Evolutionary conservation across 2,113 vertebrate genomes (phyloP).

Genomic region (Anhinga rufa): DNA sequence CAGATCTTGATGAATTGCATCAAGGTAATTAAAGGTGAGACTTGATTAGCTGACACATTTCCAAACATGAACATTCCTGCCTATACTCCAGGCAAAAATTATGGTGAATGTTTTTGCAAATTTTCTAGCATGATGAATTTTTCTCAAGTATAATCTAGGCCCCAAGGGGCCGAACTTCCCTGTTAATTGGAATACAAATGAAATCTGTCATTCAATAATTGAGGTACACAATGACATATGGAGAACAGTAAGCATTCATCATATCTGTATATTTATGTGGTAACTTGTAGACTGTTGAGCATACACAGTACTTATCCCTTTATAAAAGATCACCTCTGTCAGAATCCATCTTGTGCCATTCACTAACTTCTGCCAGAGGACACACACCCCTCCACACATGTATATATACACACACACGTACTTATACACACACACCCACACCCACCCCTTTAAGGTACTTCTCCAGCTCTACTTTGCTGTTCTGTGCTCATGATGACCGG

Average conservation of each 20-base stretch:
- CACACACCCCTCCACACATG: not conserved
- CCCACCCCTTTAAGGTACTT: not conserved
- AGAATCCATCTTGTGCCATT: not conserved
- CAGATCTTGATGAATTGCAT: constrained; percentile 37
- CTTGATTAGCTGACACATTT: constrained; percentile 39
- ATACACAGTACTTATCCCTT: not conserved
- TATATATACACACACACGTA: rapidly evolving
- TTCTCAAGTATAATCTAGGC: constrained; percentile 14
- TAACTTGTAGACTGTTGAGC: not conserved
- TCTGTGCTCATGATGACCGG: not conserved
- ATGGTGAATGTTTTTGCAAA: constrained; percentile 14
- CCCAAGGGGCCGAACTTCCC: constrained; percentile 3
- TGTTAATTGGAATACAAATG: constrained; percentile 38
- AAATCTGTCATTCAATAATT: constrained; percentile 38
- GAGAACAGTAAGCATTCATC: not conserved
- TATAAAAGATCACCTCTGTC: not conserved
- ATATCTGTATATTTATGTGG: not conserved
- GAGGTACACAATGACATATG: not conserved
- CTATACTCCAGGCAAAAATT: constrained; percentile 34
- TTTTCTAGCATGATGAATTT: constrained; percentile 22
- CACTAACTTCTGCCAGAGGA: not conserved
- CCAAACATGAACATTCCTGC: constrained; percentile 54
- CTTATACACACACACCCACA: not conserved
- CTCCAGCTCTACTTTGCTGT: not conserved
- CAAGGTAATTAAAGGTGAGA: constrained; percentile 51